Conservation (phyloP, 2,797 vertebrate genomes). For the Hippocampus kuda region DNA sequence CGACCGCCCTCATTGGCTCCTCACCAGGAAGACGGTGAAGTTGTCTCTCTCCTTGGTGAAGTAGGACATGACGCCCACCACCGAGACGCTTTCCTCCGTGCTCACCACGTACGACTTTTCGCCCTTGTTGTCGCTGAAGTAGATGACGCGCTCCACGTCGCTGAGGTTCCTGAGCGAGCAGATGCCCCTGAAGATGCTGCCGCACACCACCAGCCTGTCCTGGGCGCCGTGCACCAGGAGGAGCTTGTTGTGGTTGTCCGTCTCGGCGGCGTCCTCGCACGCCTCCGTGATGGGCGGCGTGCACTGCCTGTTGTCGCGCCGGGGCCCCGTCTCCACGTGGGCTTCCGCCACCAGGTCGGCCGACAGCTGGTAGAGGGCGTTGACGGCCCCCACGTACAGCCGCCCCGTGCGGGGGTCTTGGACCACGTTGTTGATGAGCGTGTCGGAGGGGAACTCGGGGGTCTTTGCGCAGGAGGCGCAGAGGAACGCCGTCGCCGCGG, state of each 20-base stretch:
- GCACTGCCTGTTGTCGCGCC: constrained; percentile 74
- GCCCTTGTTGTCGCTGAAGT: constrained; percentile 81
- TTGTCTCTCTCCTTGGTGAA: constrained; percentile 17
- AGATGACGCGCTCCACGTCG: constrained; percentile 62
- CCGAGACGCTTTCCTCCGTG: constrained; percentile 76
- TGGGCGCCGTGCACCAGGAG: constrained; percentile 70
- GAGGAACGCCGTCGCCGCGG: constrained; percentile 36
- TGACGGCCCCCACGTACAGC: constrained; percentile 85
- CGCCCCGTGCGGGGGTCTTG: constrained; percentile 61
- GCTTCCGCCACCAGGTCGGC: constrained; percentile 56
- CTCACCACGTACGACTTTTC: constrained; percentile 94
- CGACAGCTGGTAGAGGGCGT: constrained; percentile 77
- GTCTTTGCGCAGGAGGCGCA: constrained; percentile 13
- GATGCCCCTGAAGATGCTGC: constrained; percentile 87
- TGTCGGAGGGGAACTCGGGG: constrained; percentile 37
- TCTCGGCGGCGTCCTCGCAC: constrained; percentile 67
- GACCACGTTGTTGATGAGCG: constrained; percentile 64
- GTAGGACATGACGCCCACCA: constrained; percentile 83
- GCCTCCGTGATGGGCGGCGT: constrained; percentile 78
- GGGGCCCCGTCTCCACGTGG: constrained; percentile 68
- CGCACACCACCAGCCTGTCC: constrained; percentile 75
- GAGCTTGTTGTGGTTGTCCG: constrained; percentile 83
- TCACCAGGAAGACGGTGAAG: constrained; percentile 76
- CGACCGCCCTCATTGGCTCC: neutral
- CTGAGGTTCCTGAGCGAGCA: constrained; percentile 78